Base-by-base conservation (phyloP, 1,140 invertebrate genomes). In the Drosophila athabasca region DNA sequence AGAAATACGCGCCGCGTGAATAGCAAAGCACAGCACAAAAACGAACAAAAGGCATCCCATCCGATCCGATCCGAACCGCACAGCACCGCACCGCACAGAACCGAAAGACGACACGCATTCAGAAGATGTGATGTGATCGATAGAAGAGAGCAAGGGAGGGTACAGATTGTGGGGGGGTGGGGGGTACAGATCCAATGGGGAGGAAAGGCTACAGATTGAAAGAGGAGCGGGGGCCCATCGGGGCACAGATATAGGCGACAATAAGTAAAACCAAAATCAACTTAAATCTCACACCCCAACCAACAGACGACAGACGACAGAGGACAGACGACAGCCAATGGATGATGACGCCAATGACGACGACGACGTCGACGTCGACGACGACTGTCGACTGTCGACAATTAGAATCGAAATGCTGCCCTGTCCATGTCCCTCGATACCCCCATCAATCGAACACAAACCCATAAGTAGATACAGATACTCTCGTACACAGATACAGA, bases 221-320 rank as follows among this genome's bases (percentile, higher is more conserved):
- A 15, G 31, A 22, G 3, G 11, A 26, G 29, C 7, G 7, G 29
- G 29, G 29, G 0, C 4, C 22, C 3, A 24, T 24, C 22, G 8
- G 41, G 60, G 35, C 35, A 31, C 29, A 31, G 7, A 49, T 69
- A 69, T 67, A 62, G 78, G 59, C 73, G 79, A 76, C 78, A 81
- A 76, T 76, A 84, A 66, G 67, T 61, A 80, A 39, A 13, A 85
- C 68, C 65, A 68, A 85, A 87, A 85, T 87, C 82, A 82, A 90
- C 88, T 90, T 83, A 90, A 90, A 90, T 90, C 88, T 90, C 84
- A 83, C 88, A 90, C 88, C 88, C 82, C 79, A 64, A 46, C 62
- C 73, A 68, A 57, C 70, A 54, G 72, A 11, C 3, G 35, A 3
- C 9, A 11, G 11, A 13, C 11, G 35, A 39, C 11, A 13, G 35